Base-by-base conservation (phyloP, 2,113 vertebrate species). In the Chlamydotis undulata region DNA sequence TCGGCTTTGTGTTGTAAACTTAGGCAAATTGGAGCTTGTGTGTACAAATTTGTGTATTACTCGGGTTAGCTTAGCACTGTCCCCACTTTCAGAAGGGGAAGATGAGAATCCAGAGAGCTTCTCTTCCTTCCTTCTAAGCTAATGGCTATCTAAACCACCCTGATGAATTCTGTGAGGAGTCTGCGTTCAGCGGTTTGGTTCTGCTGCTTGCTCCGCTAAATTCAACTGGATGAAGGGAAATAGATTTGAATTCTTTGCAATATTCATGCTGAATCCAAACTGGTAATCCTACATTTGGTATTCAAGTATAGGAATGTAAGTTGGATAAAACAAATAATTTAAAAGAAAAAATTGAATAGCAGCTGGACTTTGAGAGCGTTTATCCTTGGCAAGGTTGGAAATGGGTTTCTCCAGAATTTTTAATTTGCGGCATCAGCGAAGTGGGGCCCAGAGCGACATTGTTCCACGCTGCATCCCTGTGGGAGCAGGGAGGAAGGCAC, bases 281-380 rank as follows among this genome's bases (percentile, higher is more conserved):
- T 39, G 37, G 4, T 50, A 45, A 19, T 16, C 7, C 4, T 68
- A 5, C 8, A 11, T 47, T 64, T 14, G 0, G 0, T 35, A 15
- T 18, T 68, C 29, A 28, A 39, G 52, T 21, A 4, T 43, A 35
- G 73, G 35, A 39, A 35, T 33, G 3, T 43, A 19, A 83, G 19
- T 21, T 90, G 31, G 56, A n/a, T 67, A 21, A 39, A 70, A 73
- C 21, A 28, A 71, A 5, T 19, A 4, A 39, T 22, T 52, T 2
- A 0, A 4, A 45, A 67, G 29, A 31, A 23, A 26, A 26, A 14
- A 37, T 4, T 0, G 3, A 23, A 19, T 7, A 24, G 59, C 43
- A 80, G 63, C 25, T 79, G 80, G 39, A 22, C 29, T 89, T 83
- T 4, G 43, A 37, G 59, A 56, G 35, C 16, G 3, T 43, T 57